These are phyloP conservation scores for Thereva nobilitata DNA, from an alignment of 2,888 invertebrate species.

Conservation along the genomic window DNA sequence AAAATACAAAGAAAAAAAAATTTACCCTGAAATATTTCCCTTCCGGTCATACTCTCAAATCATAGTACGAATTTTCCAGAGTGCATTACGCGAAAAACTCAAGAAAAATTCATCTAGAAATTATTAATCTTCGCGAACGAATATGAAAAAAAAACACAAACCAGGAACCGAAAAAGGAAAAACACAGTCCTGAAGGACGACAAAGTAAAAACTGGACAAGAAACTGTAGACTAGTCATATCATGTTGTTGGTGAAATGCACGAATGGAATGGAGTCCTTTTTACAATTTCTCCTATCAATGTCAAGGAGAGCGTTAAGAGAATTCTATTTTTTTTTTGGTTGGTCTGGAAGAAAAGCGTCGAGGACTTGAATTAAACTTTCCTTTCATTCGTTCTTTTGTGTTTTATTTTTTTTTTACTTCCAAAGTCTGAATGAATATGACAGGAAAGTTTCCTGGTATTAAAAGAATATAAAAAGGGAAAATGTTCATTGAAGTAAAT, in stretches of 20 bases:
- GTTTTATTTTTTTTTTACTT: slow-evolving; percentile 8
- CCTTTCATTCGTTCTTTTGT: background rate
- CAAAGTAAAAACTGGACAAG: background rate
- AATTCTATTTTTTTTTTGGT: background rate
- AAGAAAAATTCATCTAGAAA: slow-evolving; percentile 30
- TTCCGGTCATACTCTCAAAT: slow-evolving; percentile 1
- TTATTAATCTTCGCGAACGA: slow-evolving; percentile 23
- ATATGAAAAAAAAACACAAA: slow-evolving; percentile 20
- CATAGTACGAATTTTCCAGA: background rate
- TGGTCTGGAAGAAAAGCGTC: background rate
- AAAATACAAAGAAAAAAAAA: no score
- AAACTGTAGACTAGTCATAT: no score
- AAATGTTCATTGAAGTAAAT: no score
- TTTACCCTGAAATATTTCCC: slow-evolving; percentile 12
- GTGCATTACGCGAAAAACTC: slow-evolving; percentile 15
- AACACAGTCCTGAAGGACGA: background rate
- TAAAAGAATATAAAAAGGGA: slow-evolving; percentile 27
- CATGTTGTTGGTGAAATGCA: no score
- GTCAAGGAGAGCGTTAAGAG: slow-evolving; percentile 15
- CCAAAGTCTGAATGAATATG: slow-evolving; percentile 29
- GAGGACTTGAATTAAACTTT: slow-evolving; percentile 32
- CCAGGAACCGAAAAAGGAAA: background rate
- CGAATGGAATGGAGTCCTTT: background rate
- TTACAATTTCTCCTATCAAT: slow-evolving; percentile 4
- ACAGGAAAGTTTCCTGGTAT: slow-evolving; percentile 25